Percentiles rank a stretch among this genome's conserved stretches.
Evolutionary conservation across 2,888 invertebrate species (phyloP).

Genomic region (Mechanitis mazaeus): DNA sequence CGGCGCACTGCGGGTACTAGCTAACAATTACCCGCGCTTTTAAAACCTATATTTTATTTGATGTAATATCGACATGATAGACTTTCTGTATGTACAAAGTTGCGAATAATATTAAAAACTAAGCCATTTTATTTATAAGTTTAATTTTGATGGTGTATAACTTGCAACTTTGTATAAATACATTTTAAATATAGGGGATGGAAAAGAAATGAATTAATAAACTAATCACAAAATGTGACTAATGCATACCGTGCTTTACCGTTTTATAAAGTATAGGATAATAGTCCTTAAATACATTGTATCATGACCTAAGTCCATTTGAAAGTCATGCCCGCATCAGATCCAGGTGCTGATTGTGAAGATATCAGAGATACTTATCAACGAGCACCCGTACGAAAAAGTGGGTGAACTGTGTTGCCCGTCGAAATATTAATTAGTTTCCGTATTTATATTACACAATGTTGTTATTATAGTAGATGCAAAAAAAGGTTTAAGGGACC

Average conservation of each 20-base stretch:
- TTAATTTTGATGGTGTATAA: too few species aligned
- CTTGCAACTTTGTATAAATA: neutral
- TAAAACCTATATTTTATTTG: constrained; percentile 43
- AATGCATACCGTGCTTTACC: constrained; percentile 10
- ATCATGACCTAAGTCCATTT: constrained; percentile 5
- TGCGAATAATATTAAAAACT: neutral
- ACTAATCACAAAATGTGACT: constrained; percentile 13
- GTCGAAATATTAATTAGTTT: constrained; percentile 24
- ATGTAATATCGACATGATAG: constrained; percentile 21
- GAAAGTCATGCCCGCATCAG: constrained; percentile 56
- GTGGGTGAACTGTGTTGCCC: constrained; percentile 20
- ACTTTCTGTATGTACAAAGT: constrained; percentile 12
- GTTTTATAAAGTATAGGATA: neutral
- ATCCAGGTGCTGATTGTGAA: constrained; percentile 68
- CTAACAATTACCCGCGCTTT: constrained; percentile 43
- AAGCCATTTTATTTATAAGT: too few species aligned
- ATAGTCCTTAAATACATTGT: neutral
- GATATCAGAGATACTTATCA: constrained; percentile 59
- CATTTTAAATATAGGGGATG: neutral
- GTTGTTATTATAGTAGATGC: neutral
- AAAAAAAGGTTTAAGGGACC: too few species aligned
- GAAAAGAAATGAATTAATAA: constrained; percentile 8
- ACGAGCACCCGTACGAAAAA: constrained; percentile 57
- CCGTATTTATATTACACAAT: constrained; percentile 8
- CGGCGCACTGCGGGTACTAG: constrained; percentile 51